Percentiles rank a stretch among this genome's conserved stretches.
phyloP scores from a whole-genome alignment of 2,113 vertebrate genomes.

The Daubentonia madagascariensis region DNA sequence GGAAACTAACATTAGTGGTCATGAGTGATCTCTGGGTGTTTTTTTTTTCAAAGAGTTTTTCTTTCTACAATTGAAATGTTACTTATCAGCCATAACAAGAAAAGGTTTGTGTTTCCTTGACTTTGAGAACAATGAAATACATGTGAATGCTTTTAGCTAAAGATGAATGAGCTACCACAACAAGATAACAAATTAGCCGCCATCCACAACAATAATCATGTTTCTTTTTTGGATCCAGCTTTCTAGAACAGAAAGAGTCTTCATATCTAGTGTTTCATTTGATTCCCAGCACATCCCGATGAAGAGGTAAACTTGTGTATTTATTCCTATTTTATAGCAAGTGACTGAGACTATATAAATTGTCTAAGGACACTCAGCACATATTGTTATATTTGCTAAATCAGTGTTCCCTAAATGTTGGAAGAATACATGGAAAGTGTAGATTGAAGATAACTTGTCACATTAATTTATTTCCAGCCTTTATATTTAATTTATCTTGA shows the following conservation, averaged over 20 bases:
- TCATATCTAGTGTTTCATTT: not conserved
- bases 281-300: not conserved
- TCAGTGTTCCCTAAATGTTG: not conserved
- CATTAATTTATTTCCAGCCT: not conserved
- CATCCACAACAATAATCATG: not conserved
- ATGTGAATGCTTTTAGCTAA: not conserved
- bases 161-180: not conserved
- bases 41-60: not conserved
- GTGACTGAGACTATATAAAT: not conserved
- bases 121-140: conserved; percentile 10
- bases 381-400: not conserved
- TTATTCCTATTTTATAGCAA: not conserved
- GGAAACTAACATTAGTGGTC: not conserved
- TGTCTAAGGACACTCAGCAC: not conserved
- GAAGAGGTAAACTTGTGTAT: not conserved
- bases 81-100: not conserved
- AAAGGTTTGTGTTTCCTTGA: not conserved
- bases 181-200: not conserved
- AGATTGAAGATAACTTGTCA: not conserved
- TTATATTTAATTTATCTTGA: conserved; percentile 12
- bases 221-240: not conserved
- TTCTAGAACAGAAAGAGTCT: not conserved
- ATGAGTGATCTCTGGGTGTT: not conserved
- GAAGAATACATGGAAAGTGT: not conserved
- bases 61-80: conserved; percentile 36